Conservation (phyloP, 2,888 invertebrate species). For the Timema podura region DNA sequence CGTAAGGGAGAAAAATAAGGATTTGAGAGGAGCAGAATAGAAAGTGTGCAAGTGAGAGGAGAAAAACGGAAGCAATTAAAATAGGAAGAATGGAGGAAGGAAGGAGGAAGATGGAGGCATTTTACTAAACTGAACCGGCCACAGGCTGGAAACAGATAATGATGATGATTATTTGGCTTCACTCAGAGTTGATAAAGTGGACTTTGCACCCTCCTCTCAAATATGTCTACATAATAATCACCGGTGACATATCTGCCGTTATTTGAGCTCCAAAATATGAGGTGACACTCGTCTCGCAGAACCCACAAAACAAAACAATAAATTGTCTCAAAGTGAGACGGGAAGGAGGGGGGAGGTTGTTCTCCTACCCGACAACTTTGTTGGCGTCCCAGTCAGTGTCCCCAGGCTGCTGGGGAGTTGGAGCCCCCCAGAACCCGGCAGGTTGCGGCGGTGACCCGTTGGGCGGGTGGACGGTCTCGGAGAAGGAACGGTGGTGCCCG, state of each 20-base stretch:
- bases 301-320: background rate
- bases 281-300: background rate
- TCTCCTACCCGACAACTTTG: constrained; percentile 33
- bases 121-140: background rate
- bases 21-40: too few species aligned
- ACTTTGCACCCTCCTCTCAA: background rate
- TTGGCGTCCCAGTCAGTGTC: constrained; percentile 34
- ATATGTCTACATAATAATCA: background rate
- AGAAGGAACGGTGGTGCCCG: constrained; percentile 33
- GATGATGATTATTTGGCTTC: too few species aligned
- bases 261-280: background rate
- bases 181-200: background rate
- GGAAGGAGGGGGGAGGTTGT: constrained; percentile 8
- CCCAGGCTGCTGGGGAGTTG: constrained; percentile 9
- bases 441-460: constrained; percentile 22
- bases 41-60: too few species aligned
- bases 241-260: background rate
- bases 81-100: too few species aligned
- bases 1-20: too few species aligned
- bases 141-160: background rate
- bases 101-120: too few species aligned
- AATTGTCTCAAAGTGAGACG: background rate
- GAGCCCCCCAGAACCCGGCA: constrained; percentile 27
- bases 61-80: too few species aligned
- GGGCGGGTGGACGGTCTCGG: constrained; percentile 26